Evolutionary conservation across 2,888 invertebrate species (phyloP), one percentile per base, ranked within the genome.

Genomic region (Erynnis tages): DNA sequence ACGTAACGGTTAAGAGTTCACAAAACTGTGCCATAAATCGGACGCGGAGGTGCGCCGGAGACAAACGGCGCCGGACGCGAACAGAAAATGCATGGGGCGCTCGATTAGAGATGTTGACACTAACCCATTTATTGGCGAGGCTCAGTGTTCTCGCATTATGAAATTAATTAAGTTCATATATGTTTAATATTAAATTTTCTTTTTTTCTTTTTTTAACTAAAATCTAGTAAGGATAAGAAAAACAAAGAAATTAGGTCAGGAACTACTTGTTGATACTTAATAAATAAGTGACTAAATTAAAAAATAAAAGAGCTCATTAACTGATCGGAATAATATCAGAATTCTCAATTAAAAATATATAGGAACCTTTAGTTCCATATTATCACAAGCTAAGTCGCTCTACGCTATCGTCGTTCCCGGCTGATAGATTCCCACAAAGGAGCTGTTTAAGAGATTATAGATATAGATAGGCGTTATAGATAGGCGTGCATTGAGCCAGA

Each of bases 1-100:
- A 89, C 88, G 89, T 89, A 88, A 88, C 84, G 85, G 86, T 86
- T 87, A 85, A 84, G 86, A 88, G 89, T 87, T 89, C 88, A 85
- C 88, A 88, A 88, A 88, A 89, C 84, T 88, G 87, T 82, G 84
- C 87, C 76, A 86, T 89, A 88, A 88, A 89, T 89, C 84, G 86
- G 86, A 84, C 81, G 83, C 79, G 73, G 81, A 88, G 87, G 89
- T 88, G 88, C 84, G 83, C 84, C 67, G 78, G 88, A 88, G 89
- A 89, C 87, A 88, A 87, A 89, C 85, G 85, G 82, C 81, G 82
- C 78, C 78, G 74, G 71, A 68, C 71, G 63, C 61, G 72, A 59
- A 66, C 65, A 64, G 61, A 54, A 59, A 62, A 60, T 57, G 60
- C 65, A 59, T 55, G 34, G 60, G 62, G 58, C 54, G n/a, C n/a